Evolutionary conservation across 2,888 invertebrate species (phyloP), one percentile per base, ranked within the genome.

Genomic region (Drosophila nr. perissopoda): DNA sequence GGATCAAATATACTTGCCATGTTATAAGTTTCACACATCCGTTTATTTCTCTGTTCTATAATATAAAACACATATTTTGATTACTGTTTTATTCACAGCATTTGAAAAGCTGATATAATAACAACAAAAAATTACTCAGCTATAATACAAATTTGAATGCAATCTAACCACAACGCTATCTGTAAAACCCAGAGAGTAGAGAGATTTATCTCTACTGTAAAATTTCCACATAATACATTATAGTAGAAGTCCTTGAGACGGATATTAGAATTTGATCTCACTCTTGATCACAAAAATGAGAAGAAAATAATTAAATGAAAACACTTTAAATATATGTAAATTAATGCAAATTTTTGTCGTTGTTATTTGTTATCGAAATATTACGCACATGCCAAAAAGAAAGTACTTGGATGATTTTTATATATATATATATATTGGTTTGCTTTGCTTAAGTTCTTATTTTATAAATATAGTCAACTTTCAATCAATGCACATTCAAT

Each of bases 1-100:
- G 13, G 21, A 27, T 49, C n/a, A 29, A 38, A 42, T n/a, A 1
- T n/a, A n/a, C n/a, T 48, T 54, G 2, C 27, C 16, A 29, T 56
- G n/a, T 29, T n/a, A 0, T 16, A 16, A 21, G 21, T 21, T 16
- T 8, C 10, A 13, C 13, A 69, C 64, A 33, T 64, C 78, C 78
- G 78, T 56, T 73, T 3, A 34, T 5, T 34, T 11, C 21, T 21
- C 33, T 8, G 33, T 13, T n/a, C 4, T 7, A 16, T 27, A 25
- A 40, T 29, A 31, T 40, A 54, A 10, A 25, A 11, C 10, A 25
- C 5, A 18, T 18, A 25, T 33, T 21, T 53, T 34, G 29, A 16
- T 21, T 31, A 33, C 18, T 18, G 11, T 11, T 33, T 27, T 7
- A 52, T 33, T 33, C 31, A 16, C 21, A 10, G 13, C 8, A 13